phyloP scores from a whole-genome alignment of 2,797 vertebrate genomes.

The Channallabes apus region DNA sequence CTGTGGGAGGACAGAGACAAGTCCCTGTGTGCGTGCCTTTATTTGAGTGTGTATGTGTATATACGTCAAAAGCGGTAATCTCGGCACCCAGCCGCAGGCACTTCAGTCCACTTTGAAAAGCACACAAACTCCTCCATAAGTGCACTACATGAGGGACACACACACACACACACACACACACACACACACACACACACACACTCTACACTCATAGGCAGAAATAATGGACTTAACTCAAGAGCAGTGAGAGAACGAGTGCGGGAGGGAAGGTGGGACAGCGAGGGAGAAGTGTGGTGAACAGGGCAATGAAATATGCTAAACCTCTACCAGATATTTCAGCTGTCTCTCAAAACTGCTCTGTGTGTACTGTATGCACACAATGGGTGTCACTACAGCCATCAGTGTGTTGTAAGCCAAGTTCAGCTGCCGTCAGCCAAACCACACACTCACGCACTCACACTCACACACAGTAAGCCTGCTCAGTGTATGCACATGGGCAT shows the following conservation, averaged over 20 bases:
- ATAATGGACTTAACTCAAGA: conserved; percentile 77
- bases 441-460: conserved; percentile 17
- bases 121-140: conserved; percentile 62
- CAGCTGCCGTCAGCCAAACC: conserved; percentile 19
- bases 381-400: conserved; percentile 20
- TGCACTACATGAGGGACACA: conserved; percentile 38
- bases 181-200: neutral
- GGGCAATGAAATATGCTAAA: conserved; percentile 46
- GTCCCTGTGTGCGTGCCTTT: conserved; percentile 25
- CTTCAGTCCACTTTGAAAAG: conserved; percentile 72
- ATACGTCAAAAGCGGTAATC: conserved; percentile 31
- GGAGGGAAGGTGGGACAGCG: conserved; percentile 31
- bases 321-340: conserved; percentile 30
- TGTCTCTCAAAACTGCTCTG: conserved; percentile 34
- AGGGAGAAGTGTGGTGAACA: conserved; percentile 60
- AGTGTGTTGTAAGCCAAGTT: conserved; percentile 21
- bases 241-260: conserved; percentile 32
- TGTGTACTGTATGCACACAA: conserved; percentile 40
- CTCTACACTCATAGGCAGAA: conserved; percentile 57
- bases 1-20: conserved; percentile 27
- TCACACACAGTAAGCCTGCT: conserved; percentile 14
- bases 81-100: conserved; percentile 56
- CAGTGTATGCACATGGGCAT: conserved; percentile 16
- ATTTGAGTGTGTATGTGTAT: neutral
- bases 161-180: conserved; percentile 49